Evolutionary conservation across 1,140 invertebrate genomes (phyloP), one percentile per base, ranked within the genome.

Genomic region (Carcinoscorpius rotundicauda): DNA sequence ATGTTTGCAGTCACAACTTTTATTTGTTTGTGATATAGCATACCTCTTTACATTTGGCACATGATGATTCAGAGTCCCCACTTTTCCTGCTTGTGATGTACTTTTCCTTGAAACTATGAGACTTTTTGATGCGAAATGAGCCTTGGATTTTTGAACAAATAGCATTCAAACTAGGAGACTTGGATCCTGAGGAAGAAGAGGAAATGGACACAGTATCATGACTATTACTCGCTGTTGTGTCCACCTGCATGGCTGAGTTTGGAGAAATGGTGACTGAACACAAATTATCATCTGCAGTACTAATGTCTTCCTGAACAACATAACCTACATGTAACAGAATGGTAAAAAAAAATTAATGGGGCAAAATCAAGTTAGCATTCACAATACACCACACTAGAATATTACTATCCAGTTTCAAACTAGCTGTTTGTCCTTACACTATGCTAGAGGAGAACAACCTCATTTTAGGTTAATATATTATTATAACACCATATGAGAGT

Each of bases 101-200:
- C n/a, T 11, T 57, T 57, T 57, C 60, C 49, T 61, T 63, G 49
- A 60, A 62, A 62, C 60, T 64, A 29, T 49, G 9, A 58, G 55
- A 60, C 6, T 53, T 52, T 58, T 29, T 29, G 29, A 64, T 67
- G 52, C 66, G 62, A 59, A 67, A 67, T 58, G 66, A 67, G 49
- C 56, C 52, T 11, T 62, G 63, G 4, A 67, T 6, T 59, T 64
- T 67, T 5, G 8, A n/a, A 11, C 52, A 52, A 4, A 67, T 61
- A 29, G 66, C 48, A n/a, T 62, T 58, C 48, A 67, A 51, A 55
- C 51, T 60, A 6, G 61, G 56, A 49, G 57, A 52, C 50, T 67
- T 67, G 49, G 53, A 29, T 29, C 51, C 55, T 50, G 62, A 50
- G 51, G 62, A 63, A 4, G 57, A 53, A n/a, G 49, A 49, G 52